Evolutionary conservation across 2,113 vertebrate genomes (phyloP), one percentile per base, ranked within the genome.

Genomic region (Isurus oxyrinchus): DNA sequence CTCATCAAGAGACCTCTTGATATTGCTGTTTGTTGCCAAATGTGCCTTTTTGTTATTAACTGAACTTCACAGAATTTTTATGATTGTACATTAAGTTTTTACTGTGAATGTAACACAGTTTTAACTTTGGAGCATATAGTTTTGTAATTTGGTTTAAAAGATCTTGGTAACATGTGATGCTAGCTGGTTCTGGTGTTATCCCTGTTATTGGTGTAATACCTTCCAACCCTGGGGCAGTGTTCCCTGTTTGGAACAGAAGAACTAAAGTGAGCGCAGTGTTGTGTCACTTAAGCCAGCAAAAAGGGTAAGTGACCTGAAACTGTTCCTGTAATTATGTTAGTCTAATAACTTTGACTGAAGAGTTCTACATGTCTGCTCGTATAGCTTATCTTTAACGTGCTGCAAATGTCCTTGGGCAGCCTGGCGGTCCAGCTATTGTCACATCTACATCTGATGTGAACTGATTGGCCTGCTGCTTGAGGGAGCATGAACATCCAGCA

Each of bases 91-190:
- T 67, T 94, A 67, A 63, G 35, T 25, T 94, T 95, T 95, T 95
- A 27, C 44, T 95, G 23, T 95, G 49, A 35, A 72, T 25, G 55
- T 61, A 55, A 23, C 16, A 81, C 90, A 94, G 59, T 63, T 94
- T 94, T 94, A 91, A 63, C 59, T 94, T 94, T 94, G 90, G 90
- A 94, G 57, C 40, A 95, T 67, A 53, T 31, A 95, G 94, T 95
- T 95, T 95, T 95, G 27, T 55, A 95, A 53, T 55, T 95, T 72
- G 88, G 55, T 91, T 53, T 55, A 53, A 35, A 72, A 53, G 49
- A 19, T 76, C 4, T 95, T 55, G 2, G 57, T 91, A 91, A 27
- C 31, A 53, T n/a, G 14, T 23, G 67, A 95, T n/a, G 44, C 40
- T 49, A 95, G 63, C 25, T 95, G 66, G 40, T 84, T 53, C 94